phyloP scores from a whole-genome alignment of 1,140 invertebrate genomes.

The Microplitis mediator region DNA sequence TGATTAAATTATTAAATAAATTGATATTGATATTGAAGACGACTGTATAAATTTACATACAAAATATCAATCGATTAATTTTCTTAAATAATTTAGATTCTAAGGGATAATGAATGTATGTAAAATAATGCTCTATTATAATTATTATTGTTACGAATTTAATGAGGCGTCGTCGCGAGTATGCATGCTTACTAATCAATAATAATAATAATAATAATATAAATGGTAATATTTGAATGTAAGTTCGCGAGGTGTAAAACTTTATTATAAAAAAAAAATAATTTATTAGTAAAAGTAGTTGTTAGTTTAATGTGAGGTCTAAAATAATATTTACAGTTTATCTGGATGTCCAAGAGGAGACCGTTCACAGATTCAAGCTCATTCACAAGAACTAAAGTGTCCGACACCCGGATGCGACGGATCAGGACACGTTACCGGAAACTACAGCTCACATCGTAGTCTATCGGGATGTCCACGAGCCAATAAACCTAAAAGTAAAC shows the following conservation, averaged over 20 bases:
- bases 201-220: conserved; percentile 41
- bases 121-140: too few relatives aligned
- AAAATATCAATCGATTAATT: not conserved
- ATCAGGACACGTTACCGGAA: conserved; percentile 84
- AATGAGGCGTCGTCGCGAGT: conserved; percentile 45
- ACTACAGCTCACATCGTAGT: conserved; percentile 84
- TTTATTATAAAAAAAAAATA: too few relatives aligned
- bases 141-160: not conserved
- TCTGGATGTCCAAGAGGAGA: conserved; percentile 79
- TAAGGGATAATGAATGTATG: too few relatives aligned
- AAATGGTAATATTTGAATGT: conserved; percentile 20
- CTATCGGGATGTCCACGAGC: conserved; percentile 84
- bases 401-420: conserved; percentile 91
- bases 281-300: too few relatives aligned
- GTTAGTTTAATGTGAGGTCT: too few relatives aligned
- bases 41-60: too few relatives aligned
- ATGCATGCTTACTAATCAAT: conserved; percentile 50
- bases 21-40: not conserved
- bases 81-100: not conserved
- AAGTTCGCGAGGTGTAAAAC: too few relatives aligned
- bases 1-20: not conserved
- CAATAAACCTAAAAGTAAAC: conserved; percentile 92
- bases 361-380: conserved; percentile 75
- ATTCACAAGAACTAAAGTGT: conserved; percentile 84
- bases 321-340: conserved; percentile 59